phyloP scores from a whole-genome alignment of 2,888 invertebrate species.

The Lasioglossum leucozonium region DNA sequence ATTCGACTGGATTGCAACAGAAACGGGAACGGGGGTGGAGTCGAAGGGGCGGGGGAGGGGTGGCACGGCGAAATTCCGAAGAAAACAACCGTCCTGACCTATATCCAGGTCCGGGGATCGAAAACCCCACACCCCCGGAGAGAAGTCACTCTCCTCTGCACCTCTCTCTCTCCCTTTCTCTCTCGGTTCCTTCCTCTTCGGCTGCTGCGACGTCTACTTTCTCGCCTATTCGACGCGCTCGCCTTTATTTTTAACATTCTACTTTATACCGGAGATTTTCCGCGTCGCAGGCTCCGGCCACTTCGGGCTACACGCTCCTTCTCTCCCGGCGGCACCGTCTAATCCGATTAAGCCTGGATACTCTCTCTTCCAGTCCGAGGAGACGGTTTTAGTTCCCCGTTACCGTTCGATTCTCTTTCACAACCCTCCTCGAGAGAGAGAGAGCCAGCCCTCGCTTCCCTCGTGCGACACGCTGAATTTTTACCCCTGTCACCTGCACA shows the following conservation, averaged over 20 bases:
- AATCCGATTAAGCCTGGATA: slow-evolving; percentile 40
- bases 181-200: not conserved
- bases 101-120: slow-evolving; percentile 53
- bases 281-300: not conserved
- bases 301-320: slow-evolving; percentile 1
- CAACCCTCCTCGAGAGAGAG: not conserved
- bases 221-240: slow-evolving; percentile 30
- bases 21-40: not conserved
- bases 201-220: slow-evolving; percentile 16
- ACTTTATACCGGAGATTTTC: slow-evolving; percentile 25
- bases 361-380: slow-evolving; percentile 9
- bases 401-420: slow-evolving; percentile 7
- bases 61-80: slow-evolving; percentile 34
- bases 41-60: not conserved
- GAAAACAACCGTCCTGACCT: slow-evolving; percentile 61
- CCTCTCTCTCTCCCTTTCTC: not conserved
- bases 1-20: slow-evolving; percentile 33
- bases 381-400: slow-evolving; percentile 21
- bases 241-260: slow-evolving; percentile 14
- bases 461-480: not conserved
- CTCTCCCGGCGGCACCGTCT: not conserved
- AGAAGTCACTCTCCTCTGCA: slow-evolving; percentile 12
- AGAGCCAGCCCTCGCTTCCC: not conserved
- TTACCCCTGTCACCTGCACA: slow-evolving; percentile 1
- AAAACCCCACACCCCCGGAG: slow-evolving; percentile 36